These are phyloP conservation scores for Pissodes strobi DNA, from an alignment of 1,140 invertebrate species.

Conservation along the genomic window DNA sequence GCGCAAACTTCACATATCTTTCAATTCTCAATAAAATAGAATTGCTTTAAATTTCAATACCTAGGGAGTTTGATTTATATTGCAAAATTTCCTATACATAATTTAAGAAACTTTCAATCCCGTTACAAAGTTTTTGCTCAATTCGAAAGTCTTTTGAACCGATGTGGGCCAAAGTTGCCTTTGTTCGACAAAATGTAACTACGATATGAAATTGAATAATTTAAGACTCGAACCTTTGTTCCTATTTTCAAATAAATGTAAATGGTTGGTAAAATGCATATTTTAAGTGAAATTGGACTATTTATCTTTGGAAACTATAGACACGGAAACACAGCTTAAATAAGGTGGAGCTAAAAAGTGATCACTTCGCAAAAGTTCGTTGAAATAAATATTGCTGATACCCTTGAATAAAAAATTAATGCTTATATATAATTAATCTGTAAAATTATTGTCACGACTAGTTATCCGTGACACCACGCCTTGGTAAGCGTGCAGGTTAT, in stretches of 20 bases:
- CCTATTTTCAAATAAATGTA: slow-evolving; percentile 7
- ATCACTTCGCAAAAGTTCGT: too few relatives aligned
- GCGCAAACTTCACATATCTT: slow-evolving; percentile 33
- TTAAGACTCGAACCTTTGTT: slow-evolving; percentile 15
- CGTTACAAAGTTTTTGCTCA: slow-evolving; percentile 25
- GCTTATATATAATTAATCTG: too few relatives aligned
- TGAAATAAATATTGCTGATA: too few relatives aligned
- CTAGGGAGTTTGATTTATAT: slow-evolving; percentile 31
- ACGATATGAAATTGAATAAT: slow-evolving; percentile 27
- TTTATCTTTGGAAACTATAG: too few relatives aligned
- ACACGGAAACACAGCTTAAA: too few relatives aligned
- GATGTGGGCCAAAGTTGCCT: not conserved
- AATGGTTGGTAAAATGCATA: too few relatives aligned
- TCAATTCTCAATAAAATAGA: slow-evolving; percentile 28
- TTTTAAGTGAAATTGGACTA: too few relatives aligned
- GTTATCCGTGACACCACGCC: too few relatives aligned
- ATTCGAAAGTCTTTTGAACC: slow-evolving; percentile 15
- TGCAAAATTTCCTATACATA: slow-evolving; percentile 35
- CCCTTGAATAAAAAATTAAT: too few relatives aligned
- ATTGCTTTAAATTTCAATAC: slow-evolving; percentile 35
- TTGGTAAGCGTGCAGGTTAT: too few relatives aligned
- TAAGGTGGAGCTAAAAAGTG: too few relatives aligned
- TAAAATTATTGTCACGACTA: too few relatives aligned
- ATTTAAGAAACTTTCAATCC: slow-evolving; percentile 33
- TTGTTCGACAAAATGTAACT: slow-evolving; percentile 18